phyloP scores from a whole-genome alignment of 2,888 invertebrate species.

The Petrolisthes manimaculis region DNA sequence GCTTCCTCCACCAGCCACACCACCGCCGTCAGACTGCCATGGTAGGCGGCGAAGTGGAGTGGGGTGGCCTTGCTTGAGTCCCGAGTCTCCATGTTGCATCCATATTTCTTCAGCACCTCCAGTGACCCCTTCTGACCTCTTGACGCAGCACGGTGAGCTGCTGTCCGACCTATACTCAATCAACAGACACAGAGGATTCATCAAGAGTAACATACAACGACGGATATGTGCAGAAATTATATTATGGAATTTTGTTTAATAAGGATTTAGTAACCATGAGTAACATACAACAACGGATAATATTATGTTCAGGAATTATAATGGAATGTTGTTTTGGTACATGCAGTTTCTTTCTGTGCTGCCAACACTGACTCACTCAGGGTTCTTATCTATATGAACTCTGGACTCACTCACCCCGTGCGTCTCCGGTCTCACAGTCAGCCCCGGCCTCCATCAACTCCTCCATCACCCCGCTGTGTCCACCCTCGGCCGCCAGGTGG shows the following conservation, averaged over 20 bases:
- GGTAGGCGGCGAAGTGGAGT: constrained; percentile 32
- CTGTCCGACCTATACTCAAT: constrained; percentile 1
- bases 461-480: constrained; percentile 17
- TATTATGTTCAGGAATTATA: too few species aligned
- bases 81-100: constrained; percentile 9
- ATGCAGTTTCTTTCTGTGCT: too few species aligned
- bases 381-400: too few species aligned
- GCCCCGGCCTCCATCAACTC: constrained; percentile 20
- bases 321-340: too few species aligned
- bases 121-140: constrained; percentile 4
- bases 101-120: constrained; percentile 12
- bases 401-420: constrained; percentile 11
- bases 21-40: constrained; percentile 7
- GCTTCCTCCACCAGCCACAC: constrained; percentile 31
- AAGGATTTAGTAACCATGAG: too few species aligned
- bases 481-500: constrained; percentile 32
- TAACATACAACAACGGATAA: not conserved
- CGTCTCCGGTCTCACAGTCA: constrained; percentile 1
- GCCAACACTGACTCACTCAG: too few species aligned
- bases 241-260: too few species aligned
- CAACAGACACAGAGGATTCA: too few species aligned
- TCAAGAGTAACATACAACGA: not conserved
- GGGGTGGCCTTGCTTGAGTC: constrained; percentile 33
- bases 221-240: not conserved
- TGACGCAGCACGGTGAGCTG: constrained; percentile 28